Evolutionary conservation across 2,113 vertebrate genomes (phyloP), one percentile per base, ranked within the genome.

Genomic region (Calidris pugnax): DNA sequence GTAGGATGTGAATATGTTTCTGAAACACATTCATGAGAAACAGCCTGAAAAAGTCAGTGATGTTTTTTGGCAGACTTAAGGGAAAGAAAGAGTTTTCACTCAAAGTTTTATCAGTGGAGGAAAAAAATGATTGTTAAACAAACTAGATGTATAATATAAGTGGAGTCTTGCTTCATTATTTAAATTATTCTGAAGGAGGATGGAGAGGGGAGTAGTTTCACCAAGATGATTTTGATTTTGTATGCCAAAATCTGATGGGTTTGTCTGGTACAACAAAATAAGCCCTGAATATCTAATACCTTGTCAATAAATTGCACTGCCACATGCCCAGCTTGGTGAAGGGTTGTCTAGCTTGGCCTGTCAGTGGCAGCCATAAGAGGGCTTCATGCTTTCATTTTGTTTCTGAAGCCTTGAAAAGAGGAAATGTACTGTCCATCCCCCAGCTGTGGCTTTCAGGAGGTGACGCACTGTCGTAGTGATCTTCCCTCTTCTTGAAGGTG

Each of bases 351-450:
- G 23, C 51, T 55, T 82, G 37, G 17, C 39, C 9, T 74, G 32
- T 45, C 45, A 48, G 60, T 51, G 39, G 19, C 28, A 85, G 51
- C 22, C 43, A 68, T 8, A 48, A 64, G 26, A 48, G 23, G 10
- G 9, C 35, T 94, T 89, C 6, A 5, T 7, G 17, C 8, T 20
- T 71, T 55, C 32, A 27, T 43, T 59, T 41, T 67, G 6, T 76
- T 89, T 56, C 24, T 87, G 59, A 89, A 77, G 18, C 30, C 6
- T 69, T 62, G 56, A 53, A 64, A 84, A 83, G 35, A 35, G 23
- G 10, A 67, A 64, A 37, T n/a, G 6, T 23, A 21, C n/a, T 13
- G 9, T 74, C 57, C 37, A 0, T 62, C 3, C 3, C 3, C 2
- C 3, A 8, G 5, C 59, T 60, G 22, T 80, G 55, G 12, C 30